Base-by-base conservation (phyloP, 1,140 invertebrate species). In the Brachionus manjavacas region DNA sequence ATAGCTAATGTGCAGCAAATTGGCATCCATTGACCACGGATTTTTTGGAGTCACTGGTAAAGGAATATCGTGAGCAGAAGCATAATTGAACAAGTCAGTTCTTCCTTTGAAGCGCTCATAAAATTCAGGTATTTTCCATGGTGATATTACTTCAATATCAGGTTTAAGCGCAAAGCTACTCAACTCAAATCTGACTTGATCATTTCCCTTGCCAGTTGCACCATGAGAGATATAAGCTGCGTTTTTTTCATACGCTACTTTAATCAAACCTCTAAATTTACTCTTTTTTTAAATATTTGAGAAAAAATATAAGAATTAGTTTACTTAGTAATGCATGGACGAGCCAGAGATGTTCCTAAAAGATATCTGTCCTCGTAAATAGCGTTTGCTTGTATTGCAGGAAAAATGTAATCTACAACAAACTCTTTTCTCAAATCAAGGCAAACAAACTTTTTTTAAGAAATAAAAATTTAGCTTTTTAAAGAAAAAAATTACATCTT, bases 181-280 rank as follows among this genome's bases (percentile, higher is more conserved):
- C 1, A 95, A 88, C 87, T 95, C 94, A 88, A 95, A 95, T 84
- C 94, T 91, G 4, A 95, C 92, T 91, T 95, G 94, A 88, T 95
- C 94, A 85, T 95, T 95, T 11, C 94, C 94, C 89, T 95, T 95
- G 8, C 94, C 94, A 3, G 94, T 95, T 9, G 94, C 94, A 23
- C 94, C 94, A 87, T 95, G 94, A 8, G 94, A 91, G 60, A 95
- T 91, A 86, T 92, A 93, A 55, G 90, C 89, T 4, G 93, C 93
- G 2, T 90, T 89, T 14, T n/a, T 91, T 16, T 91, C 91, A 23
- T 87, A 86, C 3, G 90, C 91, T 14, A 90, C 87, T 35, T 89
- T 85, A 28, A 91, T 86, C 55, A 94, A 89, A 4, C 92, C 93
- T 41, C 93, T 89, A 83, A 46, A 46, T 23, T 25, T 3, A 60